Conservation (phyloP, 2,113 vertebrate species). For the Lepidiolamprologus cunningtoni region DNA sequence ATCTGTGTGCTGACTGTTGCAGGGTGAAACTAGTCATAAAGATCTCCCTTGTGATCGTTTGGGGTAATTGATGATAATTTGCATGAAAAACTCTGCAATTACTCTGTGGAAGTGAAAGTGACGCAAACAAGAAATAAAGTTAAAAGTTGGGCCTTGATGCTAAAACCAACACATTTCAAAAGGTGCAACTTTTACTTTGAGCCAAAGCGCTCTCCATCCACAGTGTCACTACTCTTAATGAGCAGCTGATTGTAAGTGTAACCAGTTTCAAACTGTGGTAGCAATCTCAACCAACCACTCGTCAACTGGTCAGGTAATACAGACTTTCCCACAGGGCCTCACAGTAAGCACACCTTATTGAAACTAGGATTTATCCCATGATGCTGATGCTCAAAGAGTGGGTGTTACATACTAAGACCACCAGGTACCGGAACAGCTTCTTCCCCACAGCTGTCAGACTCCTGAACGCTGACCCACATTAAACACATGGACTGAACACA, state of each 20-base stretch:
- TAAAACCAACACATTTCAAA: not conserved
- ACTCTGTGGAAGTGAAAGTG: not conserved
- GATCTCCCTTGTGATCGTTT: not conserved
- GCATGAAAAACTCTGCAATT: not conserved
- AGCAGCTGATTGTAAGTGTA: not conserved
- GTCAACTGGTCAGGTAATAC: not conserved
- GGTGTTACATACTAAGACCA: not conserved
- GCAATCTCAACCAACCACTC: not conserved
- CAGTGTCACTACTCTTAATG: not conserved
- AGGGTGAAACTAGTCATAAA: not conserved
- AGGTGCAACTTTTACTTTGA: not conserved
- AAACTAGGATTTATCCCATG: not conserved
- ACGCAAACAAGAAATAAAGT: not conserved
- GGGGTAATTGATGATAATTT: not conserved
- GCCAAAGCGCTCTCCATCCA: not conserved
- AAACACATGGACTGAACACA: rapidly evolving
- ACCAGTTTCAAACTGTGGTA: not conserved
- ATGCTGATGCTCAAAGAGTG: not conserved
- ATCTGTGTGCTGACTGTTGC: not conserved
- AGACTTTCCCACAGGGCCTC: not conserved
- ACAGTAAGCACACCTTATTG: not conserved
- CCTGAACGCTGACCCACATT: too few species aligned
- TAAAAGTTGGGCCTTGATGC: not conserved
- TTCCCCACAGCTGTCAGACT: too few species aligned
- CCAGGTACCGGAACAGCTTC: too few species aligned